Conservation (phyloP, 2,113 vertebrate species). For the Procavia capensis region DNA sequence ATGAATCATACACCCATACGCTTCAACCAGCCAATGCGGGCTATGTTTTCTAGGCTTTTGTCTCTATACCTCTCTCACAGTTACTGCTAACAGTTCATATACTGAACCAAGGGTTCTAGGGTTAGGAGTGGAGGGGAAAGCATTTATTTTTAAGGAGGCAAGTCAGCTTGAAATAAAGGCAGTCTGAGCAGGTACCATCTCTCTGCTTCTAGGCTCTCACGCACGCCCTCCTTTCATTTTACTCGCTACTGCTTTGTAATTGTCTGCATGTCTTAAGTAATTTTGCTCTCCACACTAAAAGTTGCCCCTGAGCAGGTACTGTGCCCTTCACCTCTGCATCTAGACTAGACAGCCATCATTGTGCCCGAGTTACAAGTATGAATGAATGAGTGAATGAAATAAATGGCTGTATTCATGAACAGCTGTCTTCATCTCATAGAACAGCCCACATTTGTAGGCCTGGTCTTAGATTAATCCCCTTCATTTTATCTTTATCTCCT, state of each 20-base stretch:
- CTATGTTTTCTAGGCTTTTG: not conserved
- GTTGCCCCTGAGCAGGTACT: not conserved
- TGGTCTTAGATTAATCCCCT: not conserved
- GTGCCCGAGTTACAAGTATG: not conserved
- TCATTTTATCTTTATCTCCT: not conserved
- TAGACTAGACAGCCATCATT: not conserved
- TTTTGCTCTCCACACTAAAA: not conserved
- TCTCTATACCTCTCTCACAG: not conserved
- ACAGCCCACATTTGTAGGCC: not conserved
- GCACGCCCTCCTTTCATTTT: not conserved
- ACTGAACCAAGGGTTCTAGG: not conserved
- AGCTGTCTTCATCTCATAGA: not conserved
- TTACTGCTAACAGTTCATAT: slow-evolving; percentile 62
- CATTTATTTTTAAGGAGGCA: slow-evolving; percentile 60
- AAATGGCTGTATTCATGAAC: not conserved
- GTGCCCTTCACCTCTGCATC: not conserved
- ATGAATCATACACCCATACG: not conserved
- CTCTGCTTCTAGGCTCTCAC: not conserved
- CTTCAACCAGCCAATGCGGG: not conserved
- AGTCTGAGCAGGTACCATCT: not conserved
- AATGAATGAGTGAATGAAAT: not conserved
- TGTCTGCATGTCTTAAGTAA: not conserved
- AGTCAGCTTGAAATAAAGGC: slow-evolving; percentile 34
- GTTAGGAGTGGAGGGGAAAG: not conserved
- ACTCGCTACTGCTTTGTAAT: not conserved